phyloP scores from a whole-genome alignment of 2,888 invertebrate genomes.

The Sturmia bella region DNA sequence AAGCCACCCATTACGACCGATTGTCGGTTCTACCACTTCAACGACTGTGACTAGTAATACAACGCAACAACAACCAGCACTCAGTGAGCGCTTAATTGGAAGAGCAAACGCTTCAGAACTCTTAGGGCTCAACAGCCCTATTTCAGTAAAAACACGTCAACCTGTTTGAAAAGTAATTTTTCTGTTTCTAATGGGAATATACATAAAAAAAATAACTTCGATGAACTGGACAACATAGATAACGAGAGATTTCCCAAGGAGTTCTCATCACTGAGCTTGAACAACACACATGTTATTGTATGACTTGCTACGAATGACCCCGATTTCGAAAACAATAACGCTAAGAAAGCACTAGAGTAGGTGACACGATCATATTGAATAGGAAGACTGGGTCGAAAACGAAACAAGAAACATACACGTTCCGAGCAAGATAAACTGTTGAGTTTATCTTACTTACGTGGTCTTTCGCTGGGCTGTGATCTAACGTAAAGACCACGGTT shows the following conservation, averaged over 20 bases:
- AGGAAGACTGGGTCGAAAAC: slow-evolving; percentile 55
- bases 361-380: slow-evolving; percentile 41
- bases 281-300: slow-evolving; percentile 68
- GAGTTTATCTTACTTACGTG: no score
- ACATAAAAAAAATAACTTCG: slow-evolving; percentile 42
- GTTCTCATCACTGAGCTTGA: slow-evolving; percentile 74
- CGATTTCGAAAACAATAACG: slow-evolving; percentile 65
- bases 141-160: slow-evolving; percentile 16
- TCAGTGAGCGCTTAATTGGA: slow-evolving; percentile 40
- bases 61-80: slow-evolving; percentile 21
- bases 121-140: slow-evolving; percentile 19
- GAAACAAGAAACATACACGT: no score
- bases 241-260: slow-evolving; percentile 75
- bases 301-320: slow-evolving; percentile 74
- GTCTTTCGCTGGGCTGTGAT: no score
- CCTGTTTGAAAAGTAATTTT: slow-evolving; percentile 9
- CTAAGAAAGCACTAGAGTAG: slow-evolving; percentile 30
- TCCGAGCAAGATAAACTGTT: no score
- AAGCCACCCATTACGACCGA: slow-evolving; percentile 90
- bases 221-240: slow-evolving; percentile 72
- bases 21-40: slow-evolving; percentile 82
- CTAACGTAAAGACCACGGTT: no score
- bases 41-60: slow-evolving; percentile 25
- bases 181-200: slow-evolving; percentile 47
- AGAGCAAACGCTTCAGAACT: slow-evolving; percentile 31